Evolutionary conservation across 2,888 invertebrate genomes (phyloP).

Genomic region (Hypercompe scribonia): DNA sequence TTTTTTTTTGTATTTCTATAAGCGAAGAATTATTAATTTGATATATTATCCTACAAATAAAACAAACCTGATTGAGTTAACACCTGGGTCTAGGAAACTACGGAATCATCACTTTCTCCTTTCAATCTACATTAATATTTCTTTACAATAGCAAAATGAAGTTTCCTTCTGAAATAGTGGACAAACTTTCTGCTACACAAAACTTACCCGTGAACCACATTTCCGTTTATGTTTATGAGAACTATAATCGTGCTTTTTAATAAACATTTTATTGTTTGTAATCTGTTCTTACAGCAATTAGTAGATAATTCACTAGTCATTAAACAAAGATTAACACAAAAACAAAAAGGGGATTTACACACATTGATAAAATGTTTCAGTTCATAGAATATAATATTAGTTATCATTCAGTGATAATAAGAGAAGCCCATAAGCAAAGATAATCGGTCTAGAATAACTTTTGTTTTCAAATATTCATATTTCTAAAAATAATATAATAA

Average conservation of each 20-base stretch:
- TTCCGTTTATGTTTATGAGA: not conserved
- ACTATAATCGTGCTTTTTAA: not conserved
- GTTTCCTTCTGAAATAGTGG: too few species aligned
- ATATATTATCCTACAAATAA: too few species aligned
- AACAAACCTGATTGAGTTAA: too few species aligned
- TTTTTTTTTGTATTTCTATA: too few species aligned
- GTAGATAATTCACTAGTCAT: not conserved
- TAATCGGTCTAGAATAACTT: not conserved
- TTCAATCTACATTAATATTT: too few species aligned
- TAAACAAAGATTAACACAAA: not conserved
- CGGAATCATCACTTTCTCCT: too few species aligned
- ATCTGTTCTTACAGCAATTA: not conserved
- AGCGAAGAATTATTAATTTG: too few species aligned
- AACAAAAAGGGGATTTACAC: not conserved
- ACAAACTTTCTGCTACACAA: not conserved
- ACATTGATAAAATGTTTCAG: not conserved
- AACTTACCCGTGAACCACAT: not conserved
- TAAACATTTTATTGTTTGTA: not conserved
- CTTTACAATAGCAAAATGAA: not conserved
- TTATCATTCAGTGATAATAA: not conserved
- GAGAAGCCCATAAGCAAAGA: not conserved
- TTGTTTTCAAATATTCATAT: too few species aligned
- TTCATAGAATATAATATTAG: not conserved
- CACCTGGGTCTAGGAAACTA: too few species aligned
- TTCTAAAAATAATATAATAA: too few species aligned